Evolutionary conservation across 2,113 vertebrate genomes (phyloP).

Genomic region (Alethe diademata): DNA sequence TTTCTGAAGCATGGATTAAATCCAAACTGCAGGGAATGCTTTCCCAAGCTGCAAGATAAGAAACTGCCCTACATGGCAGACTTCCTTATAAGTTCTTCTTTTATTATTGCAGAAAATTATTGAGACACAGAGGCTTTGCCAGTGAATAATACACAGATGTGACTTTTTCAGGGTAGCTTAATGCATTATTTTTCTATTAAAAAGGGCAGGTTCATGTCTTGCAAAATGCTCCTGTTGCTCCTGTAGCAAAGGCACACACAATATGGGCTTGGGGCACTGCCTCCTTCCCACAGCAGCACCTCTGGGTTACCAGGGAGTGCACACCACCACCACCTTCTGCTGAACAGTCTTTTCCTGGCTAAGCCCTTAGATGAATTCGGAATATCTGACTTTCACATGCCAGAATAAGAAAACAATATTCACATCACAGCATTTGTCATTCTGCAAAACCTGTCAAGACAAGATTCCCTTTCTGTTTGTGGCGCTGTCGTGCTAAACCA

Average conservation of each 20-base stretch:
- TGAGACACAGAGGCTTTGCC: not conserved
- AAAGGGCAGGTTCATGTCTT: not conserved
- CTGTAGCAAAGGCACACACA: not conserved
- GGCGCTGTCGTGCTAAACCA: not conserved
- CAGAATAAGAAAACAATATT: not conserved
- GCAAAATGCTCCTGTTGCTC: not conserved
- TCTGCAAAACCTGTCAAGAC: not conserved
- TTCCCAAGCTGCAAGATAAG: not conserved
- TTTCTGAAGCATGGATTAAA: conserved; percentile 10
- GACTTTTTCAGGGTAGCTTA: not conserved
- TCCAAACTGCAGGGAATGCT: not conserved
- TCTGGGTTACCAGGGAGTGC: not conserved
- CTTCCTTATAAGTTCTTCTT: not conserved
- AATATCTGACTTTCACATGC: not conserved
- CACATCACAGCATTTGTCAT: not conserved
- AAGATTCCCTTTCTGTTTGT: accelerated
- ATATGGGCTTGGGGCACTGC: not conserved
- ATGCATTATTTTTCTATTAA: not conserved
- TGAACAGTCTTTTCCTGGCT: conserved; percentile 48
- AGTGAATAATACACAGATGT: not conserved
- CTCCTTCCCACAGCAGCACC: not conserved
- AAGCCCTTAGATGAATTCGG: not conserved
- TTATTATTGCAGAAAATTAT: not conserved
- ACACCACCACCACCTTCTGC: not conserved
- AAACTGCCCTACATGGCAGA: not conserved